Conservation (phyloP, 2,797 vertebrate genomes). For the Sebastes kiyomatsui region DNA sequence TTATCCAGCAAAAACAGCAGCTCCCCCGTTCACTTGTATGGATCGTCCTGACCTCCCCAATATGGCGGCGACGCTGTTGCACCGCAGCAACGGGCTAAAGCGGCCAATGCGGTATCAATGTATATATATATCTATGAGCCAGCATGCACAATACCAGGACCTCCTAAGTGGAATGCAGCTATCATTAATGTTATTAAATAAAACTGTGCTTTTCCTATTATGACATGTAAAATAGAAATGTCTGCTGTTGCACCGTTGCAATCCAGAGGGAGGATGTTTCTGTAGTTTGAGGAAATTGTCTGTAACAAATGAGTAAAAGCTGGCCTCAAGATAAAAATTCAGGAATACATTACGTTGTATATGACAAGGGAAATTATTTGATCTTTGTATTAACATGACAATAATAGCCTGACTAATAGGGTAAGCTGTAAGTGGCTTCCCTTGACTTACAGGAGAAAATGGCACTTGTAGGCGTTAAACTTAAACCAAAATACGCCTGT, state of each 20-base stretch:
- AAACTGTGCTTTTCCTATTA: too few relatives aligned
- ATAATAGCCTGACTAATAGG: constrained; percentile 42
- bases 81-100: too few relatives aligned
- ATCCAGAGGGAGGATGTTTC: not conserved
- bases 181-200: too few relatives aligned
- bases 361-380: constrained; percentile 16
- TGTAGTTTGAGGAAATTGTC: not conserved
- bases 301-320: not conserved
- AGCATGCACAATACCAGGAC: too few relatives aligned
- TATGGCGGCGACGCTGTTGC: too few relatives aligned
- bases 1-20: too few relatives aligned
- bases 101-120: too few relatives aligned
- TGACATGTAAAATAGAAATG: too few relatives aligned
- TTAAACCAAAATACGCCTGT: constrained; percentile 37
- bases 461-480: constrained; percentile 35
- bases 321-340: not conserved
- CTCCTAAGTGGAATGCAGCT: too few relatives aligned
- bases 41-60: too few relatives aligned
- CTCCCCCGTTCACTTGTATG: too few relatives aligned
- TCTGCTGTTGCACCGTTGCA: not conserved
- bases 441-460: constrained; percentile 41
- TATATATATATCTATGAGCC: too few relatives aligned
- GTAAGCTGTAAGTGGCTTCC: constrained; percentile 34
- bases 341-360: not conserved
- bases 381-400: constrained; percentile 39